These are phyloP conservation scores for Syngnathus scovelli DNA, from an alignment of 2,113 vertebrate genomes.

Conservation along the genomic window DNA sequence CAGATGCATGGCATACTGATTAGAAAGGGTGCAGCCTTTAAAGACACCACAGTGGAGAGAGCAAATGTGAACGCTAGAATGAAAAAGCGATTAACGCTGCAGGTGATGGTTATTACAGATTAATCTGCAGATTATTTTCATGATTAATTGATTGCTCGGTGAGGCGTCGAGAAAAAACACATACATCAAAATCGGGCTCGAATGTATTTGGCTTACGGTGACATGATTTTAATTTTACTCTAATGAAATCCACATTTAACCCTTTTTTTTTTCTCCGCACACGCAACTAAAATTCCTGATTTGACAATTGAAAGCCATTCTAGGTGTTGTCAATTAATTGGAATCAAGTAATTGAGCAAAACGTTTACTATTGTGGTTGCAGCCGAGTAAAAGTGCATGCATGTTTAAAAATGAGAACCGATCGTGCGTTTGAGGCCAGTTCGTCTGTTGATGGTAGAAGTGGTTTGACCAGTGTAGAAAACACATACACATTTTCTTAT, in stretches of 20 bases:
- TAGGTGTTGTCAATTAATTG: neutral
- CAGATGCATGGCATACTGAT: constrained; percentile 11
- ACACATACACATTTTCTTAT: constrained; percentile 4
- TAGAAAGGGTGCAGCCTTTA: constrained; percentile 2
- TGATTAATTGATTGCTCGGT: neutral
- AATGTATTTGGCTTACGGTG: neutral
- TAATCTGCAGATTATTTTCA: neutral
- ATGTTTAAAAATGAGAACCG: neutral
- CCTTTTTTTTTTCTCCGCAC: neutral
- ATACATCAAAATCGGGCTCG: neutral
- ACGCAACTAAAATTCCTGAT: too few species aligned
- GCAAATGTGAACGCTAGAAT: constrained; percentile 1
- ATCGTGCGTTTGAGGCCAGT: neutral
- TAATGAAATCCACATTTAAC: neutral
- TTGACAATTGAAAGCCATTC: neutral
- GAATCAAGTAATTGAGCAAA: neutral
- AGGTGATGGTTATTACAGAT: constrained; percentile 3
- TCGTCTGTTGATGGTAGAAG: neutral
- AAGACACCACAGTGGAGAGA: neutral
- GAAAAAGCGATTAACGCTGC: constrained; percentile 2
- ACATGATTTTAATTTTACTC: neutral
- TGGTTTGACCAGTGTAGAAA: neutral
- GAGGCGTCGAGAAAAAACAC: neutral
- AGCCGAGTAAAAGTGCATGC: neutral
- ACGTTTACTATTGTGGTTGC: neutral